Evolutionary conservation across 1,140 invertebrate genomes (phyloP), one percentile per base, ranked within the genome.

Genomic region (Diuraphis noxia): DNA sequence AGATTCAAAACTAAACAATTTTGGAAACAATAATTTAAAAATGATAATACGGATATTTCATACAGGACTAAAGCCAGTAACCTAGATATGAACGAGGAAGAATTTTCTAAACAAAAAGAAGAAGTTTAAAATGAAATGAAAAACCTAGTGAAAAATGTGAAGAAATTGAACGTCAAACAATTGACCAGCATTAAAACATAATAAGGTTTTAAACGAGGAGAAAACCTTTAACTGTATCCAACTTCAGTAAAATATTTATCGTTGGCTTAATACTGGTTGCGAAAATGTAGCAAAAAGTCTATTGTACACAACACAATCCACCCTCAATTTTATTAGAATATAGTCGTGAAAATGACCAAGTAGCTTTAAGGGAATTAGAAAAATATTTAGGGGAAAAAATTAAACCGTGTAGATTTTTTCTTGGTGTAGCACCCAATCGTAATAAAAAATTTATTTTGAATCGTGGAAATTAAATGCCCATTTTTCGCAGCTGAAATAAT

Each of bases 381-480:
- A 52, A 82, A 79, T 40, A 81, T 52, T 81, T 79, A 38, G 81
- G 81, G 36, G 56, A 91, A 82, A 84, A 36, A 25, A 85, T 85
- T 25, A 82, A 79, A 77, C 84, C 92, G 72, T 94, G 93, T 92
- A 94, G 94, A 25, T 92, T 94, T 9, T 94, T 94, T 92, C 93
- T 94, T 56, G 93, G 93, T 92, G n/a, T n/a, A n/a, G n/a, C n/a
- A n/a, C n/a, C n/a, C n/a, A n/a, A n/a, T n/a, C n/a, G n/a, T n/a
- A n/a, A n/a, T n/a, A n/a, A n/a, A n/a, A n/a, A n/a, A n/a, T n/a
- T n/a, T n/a, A n/a, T n/a, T n/a, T n/a, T n/a, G n/a, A 1, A 85
- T 93, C 19, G 72, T 94, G 2, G 93, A 94, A 93, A 92, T 94
- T 0, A 94, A 94, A 92, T 94, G 93, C 88, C 93, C 93, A 23